Evolutionary conservation across 2,797 vertebrate genomes (phyloP).

Genomic region (Phyllotis vaccarum): DNA sequence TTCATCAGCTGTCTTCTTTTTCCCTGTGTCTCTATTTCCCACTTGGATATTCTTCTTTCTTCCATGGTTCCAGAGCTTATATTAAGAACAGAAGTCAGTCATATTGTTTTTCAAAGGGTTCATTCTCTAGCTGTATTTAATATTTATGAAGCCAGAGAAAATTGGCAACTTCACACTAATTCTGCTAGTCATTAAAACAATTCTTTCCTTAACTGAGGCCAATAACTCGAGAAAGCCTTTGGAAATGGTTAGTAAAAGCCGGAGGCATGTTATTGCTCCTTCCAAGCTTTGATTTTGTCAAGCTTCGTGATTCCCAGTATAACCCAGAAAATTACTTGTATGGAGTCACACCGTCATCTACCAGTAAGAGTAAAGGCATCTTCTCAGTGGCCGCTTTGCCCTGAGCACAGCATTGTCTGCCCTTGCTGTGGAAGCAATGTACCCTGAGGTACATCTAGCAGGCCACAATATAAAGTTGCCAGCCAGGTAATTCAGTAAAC

Average conservation of each 20-base stretch:
- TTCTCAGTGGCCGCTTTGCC: constrained; percentile 64
- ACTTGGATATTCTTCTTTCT: background rate
- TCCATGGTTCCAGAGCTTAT: background rate
- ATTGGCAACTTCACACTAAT: constrained; percentile 48
- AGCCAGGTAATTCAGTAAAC: constrained; percentile 64
- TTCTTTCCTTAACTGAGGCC: constrained; percentile 62
- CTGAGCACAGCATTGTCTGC: constrained; percentile 71
- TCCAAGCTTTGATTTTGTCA: background rate
- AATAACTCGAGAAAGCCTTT: constrained; percentile 48
- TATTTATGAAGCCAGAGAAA: constrained; percentile 29
- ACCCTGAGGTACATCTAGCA: constrained; percentile 76
- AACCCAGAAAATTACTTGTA: background rate
- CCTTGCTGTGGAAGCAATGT: constrained; percentile 78
- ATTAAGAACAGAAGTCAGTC: constrained; percentile 40
- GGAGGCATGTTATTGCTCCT: constrained; percentile 32
- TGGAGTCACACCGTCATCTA: background rate
- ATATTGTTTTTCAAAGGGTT: constrained; percentile 27
- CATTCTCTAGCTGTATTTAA: background rate
- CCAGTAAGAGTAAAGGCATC: background rate
- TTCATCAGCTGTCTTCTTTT: background rate
- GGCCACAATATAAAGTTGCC: constrained; percentile 62
- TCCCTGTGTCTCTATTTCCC: background rate
- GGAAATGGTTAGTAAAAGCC: constrained; percentile 59
- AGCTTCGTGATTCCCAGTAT: background rate
- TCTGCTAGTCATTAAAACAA: constrained; percentile 58